A percentile compares a stretch with the other conserved stretches of the same genome.
Conservation (phyloP, 2,113 vertebrate genomes). For the Chaetops frenatus region DNA sequence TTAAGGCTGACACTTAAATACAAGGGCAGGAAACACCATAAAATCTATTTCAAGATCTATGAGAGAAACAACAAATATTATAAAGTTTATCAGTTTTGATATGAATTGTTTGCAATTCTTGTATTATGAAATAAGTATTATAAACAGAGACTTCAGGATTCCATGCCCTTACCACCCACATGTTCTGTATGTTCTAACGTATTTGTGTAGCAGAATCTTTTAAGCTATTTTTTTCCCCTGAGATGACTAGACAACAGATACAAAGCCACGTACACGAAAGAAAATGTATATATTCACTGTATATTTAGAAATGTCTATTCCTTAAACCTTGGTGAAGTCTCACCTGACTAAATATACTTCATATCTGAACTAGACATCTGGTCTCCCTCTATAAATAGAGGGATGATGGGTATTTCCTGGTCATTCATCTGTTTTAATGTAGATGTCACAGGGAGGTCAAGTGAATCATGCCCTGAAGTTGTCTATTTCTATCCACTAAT, state of each 20-base stretch:
- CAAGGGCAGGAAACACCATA: background rate
- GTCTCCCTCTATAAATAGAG: background rate
- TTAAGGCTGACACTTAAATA: background rate
- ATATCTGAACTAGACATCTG: background rate
- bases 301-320: background rate
- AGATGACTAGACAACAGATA: background rate
- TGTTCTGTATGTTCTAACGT: background rate
- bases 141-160: background rate
- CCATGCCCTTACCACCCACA: background rate
- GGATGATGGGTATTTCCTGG: background rate
- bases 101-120: background rate
- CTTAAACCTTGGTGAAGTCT: background rate
- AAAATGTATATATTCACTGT: background rate
- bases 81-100: background rate
- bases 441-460: background rate
- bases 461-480: background rate
- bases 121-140: background rate
- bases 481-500: background rate
- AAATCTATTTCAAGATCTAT: background rate
- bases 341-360: background rate
- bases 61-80: background rate
- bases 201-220: background rate
- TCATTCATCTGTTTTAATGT: background rate
- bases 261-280: background rate
- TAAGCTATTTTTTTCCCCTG: background rate